A percentile compares a stretch with the other conserved stretches of the same genome.
Evolutionary conservation across 1,140 invertebrate genomes (phyloP).

Genomic region (Nasonia vitripennis): DNA sequence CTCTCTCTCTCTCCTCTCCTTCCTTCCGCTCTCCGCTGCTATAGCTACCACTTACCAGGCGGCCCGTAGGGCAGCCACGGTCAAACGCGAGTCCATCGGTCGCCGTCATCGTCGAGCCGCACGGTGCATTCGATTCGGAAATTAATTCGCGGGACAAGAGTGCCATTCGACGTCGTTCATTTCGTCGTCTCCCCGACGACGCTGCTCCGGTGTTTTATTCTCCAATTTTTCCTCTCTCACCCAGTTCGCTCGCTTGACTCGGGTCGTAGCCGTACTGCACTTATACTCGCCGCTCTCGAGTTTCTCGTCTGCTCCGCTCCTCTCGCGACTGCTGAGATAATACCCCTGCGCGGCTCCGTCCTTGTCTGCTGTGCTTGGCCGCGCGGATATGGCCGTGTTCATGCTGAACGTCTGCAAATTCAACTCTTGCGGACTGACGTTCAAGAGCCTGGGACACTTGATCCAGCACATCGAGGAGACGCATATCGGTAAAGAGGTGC

Average conservation of each 20-base stretch:
- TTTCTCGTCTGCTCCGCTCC: not conserved
- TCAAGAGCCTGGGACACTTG: slow-evolving; percentile 85
- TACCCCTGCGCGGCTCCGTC: not conserved
- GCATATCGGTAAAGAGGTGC: slow-evolving; percentile 83
- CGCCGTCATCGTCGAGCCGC: not conserved
- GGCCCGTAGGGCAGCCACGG: not conserved
- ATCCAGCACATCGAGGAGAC: slow-evolving; percentile 91
- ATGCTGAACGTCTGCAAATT: slow-evolving; percentile 91
- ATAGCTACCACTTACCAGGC: too few species aligned
- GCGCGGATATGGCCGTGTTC: slow-evolving; percentile 87
- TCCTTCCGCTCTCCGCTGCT: not conserved
- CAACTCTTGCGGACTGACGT: slow-evolving; percentile 88
- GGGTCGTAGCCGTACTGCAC: not conserved
- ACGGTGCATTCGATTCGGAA: slow-evolving; percentile 5
- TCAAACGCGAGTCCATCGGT: not conserved
- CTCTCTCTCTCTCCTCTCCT: not conserved
- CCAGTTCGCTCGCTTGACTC: not conserved
- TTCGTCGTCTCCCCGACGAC: not conserved
- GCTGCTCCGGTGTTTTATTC: not conserved
- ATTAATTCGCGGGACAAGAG: not conserved
- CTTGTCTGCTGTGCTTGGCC: not conserved
- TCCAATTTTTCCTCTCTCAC: not conserved
- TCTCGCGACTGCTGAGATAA: not conserved
- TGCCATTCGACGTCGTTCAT: not conserved
- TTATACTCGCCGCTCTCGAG: not conserved